A percentile compares a stretch with the other conserved stretches of the same genome.
Evolutionary conservation across 2,113 vertebrate species (phyloP).

Genomic region (Conger conger): DNA sequence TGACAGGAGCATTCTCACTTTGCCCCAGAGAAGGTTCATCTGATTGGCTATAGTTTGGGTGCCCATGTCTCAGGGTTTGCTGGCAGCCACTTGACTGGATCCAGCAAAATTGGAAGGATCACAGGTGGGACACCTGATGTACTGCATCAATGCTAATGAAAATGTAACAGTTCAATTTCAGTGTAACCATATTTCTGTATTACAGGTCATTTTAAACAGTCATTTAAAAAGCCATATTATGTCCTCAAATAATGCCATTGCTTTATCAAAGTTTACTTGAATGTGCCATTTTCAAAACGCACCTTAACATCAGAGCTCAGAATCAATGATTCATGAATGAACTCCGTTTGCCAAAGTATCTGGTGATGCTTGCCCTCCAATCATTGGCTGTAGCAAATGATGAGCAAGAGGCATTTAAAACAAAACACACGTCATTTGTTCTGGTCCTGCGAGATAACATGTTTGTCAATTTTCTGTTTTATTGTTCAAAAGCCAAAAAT

Average conservation of each 20-base stretch:
- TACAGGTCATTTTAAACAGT: neutral
- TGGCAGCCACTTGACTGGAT: conserved; percentile 76
- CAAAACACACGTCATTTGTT: conserved; percentile 8
- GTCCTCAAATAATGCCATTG: no score
- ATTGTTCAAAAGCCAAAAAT: conserved; percentile 21
- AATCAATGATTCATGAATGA: neutral
- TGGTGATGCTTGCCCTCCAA: conserved; percentile 21
- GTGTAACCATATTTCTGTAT: neutral
- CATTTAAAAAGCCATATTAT: no score
- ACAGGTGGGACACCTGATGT: conserved; percentile 74
- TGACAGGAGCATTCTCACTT: conserved; percentile 73
- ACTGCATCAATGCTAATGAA: neutral
- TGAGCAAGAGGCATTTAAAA: neutral
- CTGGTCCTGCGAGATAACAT: conserved; percentile 12
- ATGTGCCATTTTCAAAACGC: neutral
- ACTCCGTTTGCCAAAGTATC: neutral
- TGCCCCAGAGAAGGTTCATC: conserved; percentile 76
- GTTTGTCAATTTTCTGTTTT: conserved; percentile 5
- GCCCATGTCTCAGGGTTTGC: conserved; percentile 95
- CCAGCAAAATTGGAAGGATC: conserved; percentile 86
- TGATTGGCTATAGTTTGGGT: conserved; percentile 96
- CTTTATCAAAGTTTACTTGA: no score
- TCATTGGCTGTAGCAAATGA: conserved; percentile 13
- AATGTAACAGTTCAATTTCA: neutral
- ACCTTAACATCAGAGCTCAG: neutral